A percentile compares a stretch with the other conserved stretches of the same genome.
Conservation (phyloP, 2,888 invertebrate species). For the Metopia argyrocephala region DNA sequence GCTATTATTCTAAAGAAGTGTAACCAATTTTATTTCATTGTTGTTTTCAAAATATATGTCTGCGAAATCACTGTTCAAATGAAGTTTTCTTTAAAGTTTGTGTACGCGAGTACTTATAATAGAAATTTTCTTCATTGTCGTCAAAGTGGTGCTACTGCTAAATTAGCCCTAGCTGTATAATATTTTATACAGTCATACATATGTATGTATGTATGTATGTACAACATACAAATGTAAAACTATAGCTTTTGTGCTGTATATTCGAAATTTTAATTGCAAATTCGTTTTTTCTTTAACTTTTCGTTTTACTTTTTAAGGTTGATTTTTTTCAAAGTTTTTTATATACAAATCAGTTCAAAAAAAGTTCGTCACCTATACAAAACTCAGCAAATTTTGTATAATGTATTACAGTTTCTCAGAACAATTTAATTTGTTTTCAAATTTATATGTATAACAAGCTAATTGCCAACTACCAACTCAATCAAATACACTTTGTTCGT, state of each 20-base stretch:
- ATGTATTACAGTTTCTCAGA: not conserved
- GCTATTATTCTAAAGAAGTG: too few species aligned
- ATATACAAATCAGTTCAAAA: conserved; percentile 49
- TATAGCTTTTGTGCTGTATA: conserved; percentile 47
- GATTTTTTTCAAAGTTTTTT: conserved; percentile 18
- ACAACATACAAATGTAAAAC: conserved; percentile 6
- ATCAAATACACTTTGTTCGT: conserved; percentile 21
- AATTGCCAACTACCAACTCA: conserved; percentile 10
- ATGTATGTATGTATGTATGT: not conserved
- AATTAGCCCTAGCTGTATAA: not conserved
- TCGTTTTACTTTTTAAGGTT: conserved; percentile 23
- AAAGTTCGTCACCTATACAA: conserved; percentile 14
- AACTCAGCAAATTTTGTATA: not conserved
- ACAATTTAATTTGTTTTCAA: not conserved
- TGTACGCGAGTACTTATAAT: too few species aligned
- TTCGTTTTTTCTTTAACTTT: conserved; percentile 16
- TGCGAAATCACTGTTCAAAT: not conserved
- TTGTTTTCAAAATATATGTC: not conserved
- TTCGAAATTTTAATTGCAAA: conserved; percentile 44
- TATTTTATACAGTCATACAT: not conserved
- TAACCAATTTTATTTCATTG: too few species aligned
- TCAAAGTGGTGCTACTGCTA: conserved; percentile 42
- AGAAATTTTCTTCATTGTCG: conserved; percentile 12
- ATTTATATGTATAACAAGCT: not conserved
- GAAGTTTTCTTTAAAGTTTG: not conserved